These are phyloP conservation scores for Cetonia aurata DNA, from an alignment of 2,888 invertebrate genomes.

Conservation along the genomic window DNA sequence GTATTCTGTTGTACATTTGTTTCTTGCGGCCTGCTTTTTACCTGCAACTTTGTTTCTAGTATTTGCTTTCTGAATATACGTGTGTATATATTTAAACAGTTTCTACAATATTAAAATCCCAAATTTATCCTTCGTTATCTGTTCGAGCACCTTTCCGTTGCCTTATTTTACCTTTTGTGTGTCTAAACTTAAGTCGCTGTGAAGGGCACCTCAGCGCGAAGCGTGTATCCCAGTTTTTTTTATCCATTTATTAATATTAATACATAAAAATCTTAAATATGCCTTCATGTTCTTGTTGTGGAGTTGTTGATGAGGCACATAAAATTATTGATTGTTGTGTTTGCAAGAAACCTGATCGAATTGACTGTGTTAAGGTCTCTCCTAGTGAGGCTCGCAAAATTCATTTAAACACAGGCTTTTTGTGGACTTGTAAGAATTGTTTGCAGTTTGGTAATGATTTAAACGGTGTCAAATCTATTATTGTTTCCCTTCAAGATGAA, in stretches of 20 bases:
- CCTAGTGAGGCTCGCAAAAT: conserved; percentile 8
- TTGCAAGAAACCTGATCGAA: neutral
- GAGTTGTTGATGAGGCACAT: neutral
- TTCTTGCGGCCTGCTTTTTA: no score
- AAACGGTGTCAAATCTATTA: no score
- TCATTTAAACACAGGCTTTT: conserved; percentile 13
- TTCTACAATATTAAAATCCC: no score
- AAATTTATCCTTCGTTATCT: conserved; percentile 12
- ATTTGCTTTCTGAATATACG: no score
- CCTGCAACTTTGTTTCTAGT: no score
- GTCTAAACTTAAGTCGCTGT: conserved; percentile 2
- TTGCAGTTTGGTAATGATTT: no score
- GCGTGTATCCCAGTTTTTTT: conserved; percentile 1
- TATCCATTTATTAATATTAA: no score
- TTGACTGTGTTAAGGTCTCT: conserved; percentile 1
- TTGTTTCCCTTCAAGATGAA: neutral
- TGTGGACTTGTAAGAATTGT: conserved; percentile 9
- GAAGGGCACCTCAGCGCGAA: conserved; percentile 13
- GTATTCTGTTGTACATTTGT: no score
- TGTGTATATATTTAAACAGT: no score
- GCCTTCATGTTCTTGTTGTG: conserved; percentile 10
- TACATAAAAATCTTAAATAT: no score
- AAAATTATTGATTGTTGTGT: neutral
- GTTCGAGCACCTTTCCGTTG: conserved; percentile 8
- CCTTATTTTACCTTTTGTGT: conserved; percentile 8